phyloP scores from a whole-genome alignment of 2,113 vertebrate species.

The Equus przewalskii region DNA sequence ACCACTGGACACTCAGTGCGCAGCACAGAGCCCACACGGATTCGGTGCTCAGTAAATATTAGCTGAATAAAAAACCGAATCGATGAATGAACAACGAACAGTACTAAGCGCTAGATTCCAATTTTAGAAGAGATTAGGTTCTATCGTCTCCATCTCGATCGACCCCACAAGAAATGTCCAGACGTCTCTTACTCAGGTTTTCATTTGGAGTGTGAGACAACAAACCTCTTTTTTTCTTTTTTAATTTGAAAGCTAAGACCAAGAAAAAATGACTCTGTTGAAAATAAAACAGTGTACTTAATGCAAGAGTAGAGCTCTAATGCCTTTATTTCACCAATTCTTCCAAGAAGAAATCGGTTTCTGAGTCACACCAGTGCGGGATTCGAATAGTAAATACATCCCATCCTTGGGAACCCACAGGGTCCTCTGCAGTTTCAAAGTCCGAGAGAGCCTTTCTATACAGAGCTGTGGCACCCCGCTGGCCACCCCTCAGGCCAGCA shows the following conservation, averaged over 20 bases:
- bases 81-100: fast-evolving
- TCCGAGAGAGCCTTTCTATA: too few relatives aligned
- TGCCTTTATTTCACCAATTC: neutral
- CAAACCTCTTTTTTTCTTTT: neutral
- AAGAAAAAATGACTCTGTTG: neutral
- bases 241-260: conserved; percentile 2
- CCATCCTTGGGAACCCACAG: neutral
- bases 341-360: neutral
- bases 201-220: neutral
- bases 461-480: fast-evolving
- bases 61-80: neutral
- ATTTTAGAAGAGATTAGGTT: neutral
- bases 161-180: neutral
- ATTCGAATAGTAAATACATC: neutral
- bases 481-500: neutral
- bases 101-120: too few relatives aligned
- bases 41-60: neutral
- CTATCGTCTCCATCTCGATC: neutral
- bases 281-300: neutral
- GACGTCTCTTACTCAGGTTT: neutral
- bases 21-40: fast-evolving
- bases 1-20: neutral
- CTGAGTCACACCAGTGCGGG: neutral
- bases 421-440: neutral
- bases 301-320: neutral